A percentile compares a stretch with the other conserved stretches of the same genome.
phyloP scores from a whole-genome alignment of 1,140 invertebrate genomes.

The Pseudomyrmex concolor region DNA sequence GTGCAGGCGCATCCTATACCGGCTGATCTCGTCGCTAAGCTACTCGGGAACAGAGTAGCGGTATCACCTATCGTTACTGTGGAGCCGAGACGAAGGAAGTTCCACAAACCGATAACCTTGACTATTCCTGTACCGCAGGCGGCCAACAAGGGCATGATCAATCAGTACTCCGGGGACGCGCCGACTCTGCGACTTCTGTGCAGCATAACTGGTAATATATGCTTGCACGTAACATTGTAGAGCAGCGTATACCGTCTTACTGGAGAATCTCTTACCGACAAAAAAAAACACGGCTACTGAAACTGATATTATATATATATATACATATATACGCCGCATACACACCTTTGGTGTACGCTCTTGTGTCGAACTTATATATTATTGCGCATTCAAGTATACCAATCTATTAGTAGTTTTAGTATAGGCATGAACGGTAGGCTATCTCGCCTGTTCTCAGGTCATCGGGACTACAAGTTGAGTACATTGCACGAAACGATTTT shows the following conservation, averaged over 20 bases:
- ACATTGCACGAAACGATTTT: constrained; percentile 29
- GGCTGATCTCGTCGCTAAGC: constrained; percentile 92
- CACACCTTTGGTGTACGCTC: constrained; percentile 47
- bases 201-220: constrained; percentile 94
- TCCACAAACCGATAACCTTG: constrained; percentile 98
- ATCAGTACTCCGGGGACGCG: constrained; percentile 93
- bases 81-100: constrained; percentile 96
- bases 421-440: constrained; percentile 68
- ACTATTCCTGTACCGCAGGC: constrained; percentile 97
- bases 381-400: constrained; percentile 58
- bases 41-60: constrained; percentile 96
- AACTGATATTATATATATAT: constrained; percentile 63
- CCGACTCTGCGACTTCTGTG: constrained; percentile 94
- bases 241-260: constrained; percentile 79
- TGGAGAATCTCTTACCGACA: constrained; percentile 81
- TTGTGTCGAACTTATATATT: constrained; percentile 47
- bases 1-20: constrained; percentile 95
- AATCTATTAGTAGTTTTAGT: constrained; percentile 65
- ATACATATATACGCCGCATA: constrained; percentile 49
- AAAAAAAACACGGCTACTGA: constrained; percentile 35
- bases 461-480: constrained; percentile 54
- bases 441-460: constrained; percentile 72
- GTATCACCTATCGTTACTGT: constrained; percentile 98
- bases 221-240: constrained; percentile 81
- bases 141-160: constrained; percentile 94